phyloP scores from a whole-genome alignment of 2,113 vertebrate genomes.

The Stegostoma tigrinum region DNA sequence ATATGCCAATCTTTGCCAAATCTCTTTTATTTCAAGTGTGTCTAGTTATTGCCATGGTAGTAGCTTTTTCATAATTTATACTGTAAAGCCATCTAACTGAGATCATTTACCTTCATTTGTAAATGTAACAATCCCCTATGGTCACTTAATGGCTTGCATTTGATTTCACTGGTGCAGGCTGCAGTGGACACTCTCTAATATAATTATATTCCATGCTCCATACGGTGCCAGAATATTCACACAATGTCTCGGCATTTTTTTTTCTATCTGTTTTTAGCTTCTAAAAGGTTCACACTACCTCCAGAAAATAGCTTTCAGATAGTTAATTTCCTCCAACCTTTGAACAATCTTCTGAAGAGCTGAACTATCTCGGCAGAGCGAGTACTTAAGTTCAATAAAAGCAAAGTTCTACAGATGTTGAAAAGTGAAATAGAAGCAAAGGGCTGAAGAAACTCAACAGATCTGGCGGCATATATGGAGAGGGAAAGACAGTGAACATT shows the following conservation, averaged over 20 bases:
- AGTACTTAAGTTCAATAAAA: not conserved
- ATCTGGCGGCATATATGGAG: no score
- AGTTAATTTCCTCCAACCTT: not conserved
- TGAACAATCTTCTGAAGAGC: not conserved
- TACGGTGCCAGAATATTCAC: not conserved
- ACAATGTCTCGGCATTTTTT: not conserved
- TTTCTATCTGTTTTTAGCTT: not conserved
- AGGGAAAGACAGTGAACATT: no score
- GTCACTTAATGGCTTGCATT: not conserved
- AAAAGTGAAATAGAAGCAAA: no score
- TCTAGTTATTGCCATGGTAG: not conserved
- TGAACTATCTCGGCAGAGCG: not conserved
- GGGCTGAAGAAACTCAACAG: no score
- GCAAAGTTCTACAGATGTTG: no score
- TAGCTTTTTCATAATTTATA: not conserved
- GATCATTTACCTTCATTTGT: not conserved
- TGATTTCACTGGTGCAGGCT: not conserved
- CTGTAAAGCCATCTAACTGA: not conserved
- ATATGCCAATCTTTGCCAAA: not conserved
- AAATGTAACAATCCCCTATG: slow-evolving; percentile 16
- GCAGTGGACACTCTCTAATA: not conserved
- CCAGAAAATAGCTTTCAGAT: not conserved
- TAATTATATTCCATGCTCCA: not conserved
- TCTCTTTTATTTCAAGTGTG: slow-evolving; percentile 8
- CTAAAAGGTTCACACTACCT: not conserved